Evolutionary conservation across 2,113 vertebrate genomes (phyloP).

Genomic region (Thryonomys swinderianus): DNA sequence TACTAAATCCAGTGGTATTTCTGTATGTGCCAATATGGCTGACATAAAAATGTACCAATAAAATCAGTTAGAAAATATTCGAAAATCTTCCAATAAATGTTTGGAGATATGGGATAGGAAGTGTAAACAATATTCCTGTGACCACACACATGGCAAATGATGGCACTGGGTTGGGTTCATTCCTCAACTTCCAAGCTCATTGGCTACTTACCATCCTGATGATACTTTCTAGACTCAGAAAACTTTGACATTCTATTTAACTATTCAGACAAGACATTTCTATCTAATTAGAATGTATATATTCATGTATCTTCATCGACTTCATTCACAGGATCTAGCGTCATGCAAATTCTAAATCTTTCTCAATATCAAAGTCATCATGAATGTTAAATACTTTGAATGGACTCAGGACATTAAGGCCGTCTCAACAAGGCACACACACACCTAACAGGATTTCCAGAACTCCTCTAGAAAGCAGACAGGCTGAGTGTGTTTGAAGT

Average conservation of each 20-base stretch:
- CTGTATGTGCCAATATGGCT: not conserved
- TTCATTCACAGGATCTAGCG: not conserved
- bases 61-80: not conserved
- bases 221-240: not conserved
- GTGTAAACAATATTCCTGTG: not conserved
- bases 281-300: not conserved
- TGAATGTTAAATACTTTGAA: not conserved
- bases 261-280: not conserved
- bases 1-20: not conserved
- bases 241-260: not conserved
- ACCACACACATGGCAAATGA: not conserved
- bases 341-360: not conserved
- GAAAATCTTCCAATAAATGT: not conserved
- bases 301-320: no score
- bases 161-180: not conserved
- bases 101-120: not conserved
- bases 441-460: not conserved
- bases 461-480: not conserved
- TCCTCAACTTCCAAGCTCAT: not conserved
- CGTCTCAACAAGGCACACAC: not conserved
- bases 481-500: not conserved
- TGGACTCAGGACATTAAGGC: not conserved
- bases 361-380: not conserved
- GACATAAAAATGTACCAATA: not conserved
- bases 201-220: not conserved